Conservation (phyloP, 2,797 vertebrate species). For the Tauraco hartlaubi region DNA sequence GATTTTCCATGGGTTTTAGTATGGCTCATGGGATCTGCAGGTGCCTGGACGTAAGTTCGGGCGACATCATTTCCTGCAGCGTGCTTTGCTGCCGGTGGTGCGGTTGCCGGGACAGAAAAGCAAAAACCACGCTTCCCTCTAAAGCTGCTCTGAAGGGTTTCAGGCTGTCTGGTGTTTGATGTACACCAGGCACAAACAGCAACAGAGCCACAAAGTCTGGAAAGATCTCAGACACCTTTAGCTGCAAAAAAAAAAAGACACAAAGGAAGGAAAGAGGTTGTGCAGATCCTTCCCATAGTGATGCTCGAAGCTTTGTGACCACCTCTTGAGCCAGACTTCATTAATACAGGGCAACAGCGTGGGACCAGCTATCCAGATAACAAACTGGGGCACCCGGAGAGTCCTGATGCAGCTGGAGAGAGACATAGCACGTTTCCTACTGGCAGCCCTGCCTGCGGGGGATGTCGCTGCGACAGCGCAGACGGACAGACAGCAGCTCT, state of each 20-base stretch:
- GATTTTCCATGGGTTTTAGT: background rate
- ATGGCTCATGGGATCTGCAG: rapidly evolving
- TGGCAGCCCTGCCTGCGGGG: rapidly evolving
- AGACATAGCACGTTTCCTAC: too few relatives aligned
- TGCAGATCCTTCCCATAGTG: background rate
- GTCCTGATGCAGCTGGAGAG: background rate
- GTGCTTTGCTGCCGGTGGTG: background rate
- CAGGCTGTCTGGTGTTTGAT: background rate
- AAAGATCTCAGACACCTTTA: background rate
- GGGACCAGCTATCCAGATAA: background rate
- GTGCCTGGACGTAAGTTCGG: background rate
- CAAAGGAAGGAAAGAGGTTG: background rate
- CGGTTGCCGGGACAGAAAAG: background rate
- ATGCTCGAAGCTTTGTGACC: background rate
- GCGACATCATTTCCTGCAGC: rapidly evolving
- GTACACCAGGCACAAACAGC: rapidly evolving
- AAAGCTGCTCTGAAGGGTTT: background rate
- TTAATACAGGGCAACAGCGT: too few relatives aligned
- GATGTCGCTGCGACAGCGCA: too few relatives aligned
- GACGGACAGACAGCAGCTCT: background rate
- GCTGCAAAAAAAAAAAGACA: background rate
- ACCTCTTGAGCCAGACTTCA: background rate
- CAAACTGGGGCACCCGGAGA: too few relatives aligned
- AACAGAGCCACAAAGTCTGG: rapidly evolving
- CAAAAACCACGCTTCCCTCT: background rate